phyloP scores from a whole-genome alignment of 92 coral and sea anemone species.

The Paragorgia papillata region DNA sequence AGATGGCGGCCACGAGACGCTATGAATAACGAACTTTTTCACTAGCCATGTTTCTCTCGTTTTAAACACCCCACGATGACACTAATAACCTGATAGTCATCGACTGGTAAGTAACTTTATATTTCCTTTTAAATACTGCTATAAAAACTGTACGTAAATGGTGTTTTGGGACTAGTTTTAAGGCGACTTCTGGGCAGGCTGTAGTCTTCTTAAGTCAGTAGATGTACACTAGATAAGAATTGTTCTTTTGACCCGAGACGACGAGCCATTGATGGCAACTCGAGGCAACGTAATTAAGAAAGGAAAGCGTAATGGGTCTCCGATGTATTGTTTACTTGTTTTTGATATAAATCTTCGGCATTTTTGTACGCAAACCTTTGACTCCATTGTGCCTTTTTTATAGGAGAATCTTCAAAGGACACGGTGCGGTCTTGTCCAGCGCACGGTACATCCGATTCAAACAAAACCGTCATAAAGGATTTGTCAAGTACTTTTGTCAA shows the following conservation, averaged over 20 bases:
- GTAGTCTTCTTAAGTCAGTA: background rate
- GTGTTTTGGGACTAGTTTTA: background rate
- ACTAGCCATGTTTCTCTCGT: constrained; percentile 20
- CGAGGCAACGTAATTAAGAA: background rate
- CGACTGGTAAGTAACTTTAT: constrained; percentile 23
- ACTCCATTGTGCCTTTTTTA: background rate
- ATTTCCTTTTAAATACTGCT: background rate
- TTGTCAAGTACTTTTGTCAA: constrained; percentile 40
- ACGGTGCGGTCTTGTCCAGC: constrained; percentile 9
- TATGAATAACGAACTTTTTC: constrained; percentile 4
- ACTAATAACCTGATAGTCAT: constrained; percentile 7
- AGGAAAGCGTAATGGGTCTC: background rate
- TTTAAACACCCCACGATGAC: constrained; percentile 18
- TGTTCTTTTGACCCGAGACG: constrained; percentile 9
- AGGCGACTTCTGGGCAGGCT: background rate
- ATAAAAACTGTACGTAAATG: background rate
- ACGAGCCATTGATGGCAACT: background rate
- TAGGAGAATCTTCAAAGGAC: background rate
- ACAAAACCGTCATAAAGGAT: constrained; percentile 27
- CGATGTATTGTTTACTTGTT: background rate
- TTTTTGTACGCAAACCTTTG: background rate
- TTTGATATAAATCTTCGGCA: background rate
- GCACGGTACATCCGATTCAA: constrained; percentile 7
- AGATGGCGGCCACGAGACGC: constrained; percentile 47
- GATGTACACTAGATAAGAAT: constrained; percentile 8